A percentile compares a stretch with the other conserved stretches of the same genome.
These are phyloP conservation scores for Kobus ellipsiprymnus DNA, from an alignment of 2,113 vertebrate genomes.

Conservation along the genomic window DNA sequence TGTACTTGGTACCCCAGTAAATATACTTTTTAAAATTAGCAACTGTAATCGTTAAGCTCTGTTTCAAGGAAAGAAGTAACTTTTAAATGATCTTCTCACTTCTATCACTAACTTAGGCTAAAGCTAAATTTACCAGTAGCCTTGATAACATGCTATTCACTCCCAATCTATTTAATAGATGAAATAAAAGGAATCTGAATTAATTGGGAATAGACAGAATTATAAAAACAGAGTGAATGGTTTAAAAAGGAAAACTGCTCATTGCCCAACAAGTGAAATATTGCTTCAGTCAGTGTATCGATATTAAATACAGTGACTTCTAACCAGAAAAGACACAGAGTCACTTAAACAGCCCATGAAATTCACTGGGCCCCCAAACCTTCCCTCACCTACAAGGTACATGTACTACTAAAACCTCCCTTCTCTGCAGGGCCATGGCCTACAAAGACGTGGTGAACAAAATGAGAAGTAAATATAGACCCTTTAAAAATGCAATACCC, in stretches of 20 bases:
- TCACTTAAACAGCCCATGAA: not conserved
- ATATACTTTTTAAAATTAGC: not conserved
- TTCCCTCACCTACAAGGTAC: not conserved
- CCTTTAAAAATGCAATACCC: not conserved
- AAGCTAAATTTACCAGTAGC: not conserved
- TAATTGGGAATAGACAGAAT: not conserved
- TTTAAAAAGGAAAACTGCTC: not conserved
- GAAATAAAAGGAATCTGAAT: not conserved
- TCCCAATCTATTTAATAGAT: not conserved
- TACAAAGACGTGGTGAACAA: not conserved
- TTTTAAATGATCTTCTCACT: not conserved
- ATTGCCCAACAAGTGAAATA: not conserved
- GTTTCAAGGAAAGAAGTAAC: not conserved
- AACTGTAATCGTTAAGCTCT: not conserved
- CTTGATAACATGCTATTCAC: not conserved
- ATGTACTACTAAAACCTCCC: not conserved
- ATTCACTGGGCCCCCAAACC: not conserved
- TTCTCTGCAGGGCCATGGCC: not conserved
- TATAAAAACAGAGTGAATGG: not conserved
- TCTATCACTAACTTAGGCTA: not conserved
- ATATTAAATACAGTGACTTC: not conserved
- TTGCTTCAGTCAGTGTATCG: not conserved
- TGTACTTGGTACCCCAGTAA: not conserved
- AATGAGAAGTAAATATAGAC: not conserved
- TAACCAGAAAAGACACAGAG: not conserved